Evolutionary conservation across 2,888 invertebrate genomes (phyloP).

Genomic region (Ochlodes sylvanus): DNA sequence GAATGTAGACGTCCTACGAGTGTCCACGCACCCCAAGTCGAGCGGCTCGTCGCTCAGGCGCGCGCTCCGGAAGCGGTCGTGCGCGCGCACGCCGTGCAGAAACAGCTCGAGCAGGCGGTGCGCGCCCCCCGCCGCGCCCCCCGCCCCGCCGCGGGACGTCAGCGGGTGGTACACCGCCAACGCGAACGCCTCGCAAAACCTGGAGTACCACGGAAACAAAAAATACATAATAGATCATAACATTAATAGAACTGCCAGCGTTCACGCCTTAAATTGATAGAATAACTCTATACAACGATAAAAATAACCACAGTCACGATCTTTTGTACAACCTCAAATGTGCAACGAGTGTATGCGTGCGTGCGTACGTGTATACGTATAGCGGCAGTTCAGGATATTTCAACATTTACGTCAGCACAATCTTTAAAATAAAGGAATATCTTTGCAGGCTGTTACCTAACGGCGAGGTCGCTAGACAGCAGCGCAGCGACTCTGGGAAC

Average conservation of each 20-base stretch:
- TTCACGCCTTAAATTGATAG: no score
- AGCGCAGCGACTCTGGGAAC: conserved; percentile 34
- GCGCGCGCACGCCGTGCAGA: conserved; percentile 47
- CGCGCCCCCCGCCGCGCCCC: conserved; percentile 11
- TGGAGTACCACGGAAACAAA: conserved; percentile 38
- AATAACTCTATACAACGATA: no score
- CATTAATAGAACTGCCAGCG: no score
- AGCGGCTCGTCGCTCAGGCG: conserved; percentile 52
- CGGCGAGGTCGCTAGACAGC: conserved; percentile 43
- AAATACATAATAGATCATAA: no score
- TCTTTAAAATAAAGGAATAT: no score
- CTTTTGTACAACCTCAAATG: no score
- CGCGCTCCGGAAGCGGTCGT: conserved; percentile 48
- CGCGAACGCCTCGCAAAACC: conserved; percentile 57
- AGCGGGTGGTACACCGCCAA: conserved; percentile 48
- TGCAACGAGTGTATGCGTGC: no score
- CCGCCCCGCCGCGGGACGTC: conserved; percentile 11
- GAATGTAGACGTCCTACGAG: no score
- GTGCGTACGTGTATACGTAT: no score
- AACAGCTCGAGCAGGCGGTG: conserved; percentile 46
- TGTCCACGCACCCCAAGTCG: conserved; percentile 47
- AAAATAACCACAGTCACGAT: no score
- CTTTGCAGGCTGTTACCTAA: conserved; percentile 41
- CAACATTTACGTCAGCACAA: no score
- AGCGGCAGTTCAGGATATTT: no score